Evolutionary conservation across 1,140 invertebrate genomes (phyloP), one percentile per base, ranked within the genome.

Genomic region (Venturia canescens): DNA sequence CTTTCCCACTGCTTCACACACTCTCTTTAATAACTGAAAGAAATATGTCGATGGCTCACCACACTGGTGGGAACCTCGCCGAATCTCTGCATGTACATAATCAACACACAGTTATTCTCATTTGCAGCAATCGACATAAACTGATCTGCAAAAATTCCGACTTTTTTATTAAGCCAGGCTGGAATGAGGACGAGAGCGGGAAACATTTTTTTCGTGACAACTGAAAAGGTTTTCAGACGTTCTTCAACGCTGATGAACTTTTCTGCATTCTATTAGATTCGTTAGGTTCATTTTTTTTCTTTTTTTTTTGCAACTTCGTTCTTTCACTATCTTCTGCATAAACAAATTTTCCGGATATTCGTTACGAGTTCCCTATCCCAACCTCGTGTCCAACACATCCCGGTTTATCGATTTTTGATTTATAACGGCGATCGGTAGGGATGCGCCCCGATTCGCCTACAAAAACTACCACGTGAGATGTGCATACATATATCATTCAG

Each of bases 341-440:
- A 76, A 76, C 29, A 29, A 76, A 15, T 76, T 29, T 23, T 34
- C 26, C 72, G 53, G 50, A 76, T 63, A 60, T 21, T 60, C 26
- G 38, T 44, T 16, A 38, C 72, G 7, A 48, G 50, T 53, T 53
- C 18, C n/a, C 18, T 9, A 5, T 72, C 11, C 16, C 70, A 38
- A 72, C 5, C 70, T 72, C 38, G 11, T 34, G n/a, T 34, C 38
- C 13, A 11, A 11, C 38, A 44, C 27, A 34, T 21, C 29, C 50
- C 53, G 15, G 53, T 60, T 60, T 60, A 76, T 76, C 72, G 72
- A 76, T 76, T n/a, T n/a, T 50, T 15, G 50, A 76, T 76, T 76
- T 60, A 76, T 74, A 53, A 23, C 21, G 29, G 5, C 63, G 63
- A 31, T 6, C 23, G 3, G 23, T 23, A 23, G 23, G 23, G 9